Evolutionary conservation across 1,140 invertebrate genomes (phyloP), one percentile per base, ranked within the genome.

Genomic region (Pomacea maculata): DNA sequence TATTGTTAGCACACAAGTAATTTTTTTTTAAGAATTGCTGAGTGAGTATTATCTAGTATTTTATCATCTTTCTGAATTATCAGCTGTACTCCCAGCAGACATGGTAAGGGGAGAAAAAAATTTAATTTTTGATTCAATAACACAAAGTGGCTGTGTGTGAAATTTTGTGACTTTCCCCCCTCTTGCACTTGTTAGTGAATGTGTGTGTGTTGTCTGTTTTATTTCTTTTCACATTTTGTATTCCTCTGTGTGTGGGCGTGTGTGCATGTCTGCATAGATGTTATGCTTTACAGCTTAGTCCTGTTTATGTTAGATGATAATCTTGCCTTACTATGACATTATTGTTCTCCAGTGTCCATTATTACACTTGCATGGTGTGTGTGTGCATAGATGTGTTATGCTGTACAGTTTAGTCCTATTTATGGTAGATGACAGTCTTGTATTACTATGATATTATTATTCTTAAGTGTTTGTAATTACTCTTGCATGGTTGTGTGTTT

Each of bases 191-290:
- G 64, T 67, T 19, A 19, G 64, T 67, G 64, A 19, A 7, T 67
- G 2, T 67, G 6, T 7, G 64, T 67, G 64, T 3, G 6, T 67
- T 25, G 25, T 19, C 45, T 25, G n/a, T 14, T 71, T 25, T 21
- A 15, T 34, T 34, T 19, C 68, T 34, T 11, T 71, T 34, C 14
- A 14, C 25, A 19, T 25, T 71, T n/a, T 71, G 68, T 71, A 34
- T 71, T n/a, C 45, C 5, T 71, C n/a, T 71, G 68, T 71, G 68
- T 71, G 68, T 71, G 68, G 8, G 68, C 25, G 64, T 67, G 64
- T 67, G 64, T 67, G 64, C 25, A 45, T 71, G n/a, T 14, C 25
- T 71, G 6, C 34, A 45, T 45, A 45, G 34, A 45, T 45, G 34
- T 45, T 45, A 45, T 45, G 34, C 34, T 45, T 45, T 45, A 45